Conservation (phyloP, 1,140 invertebrate species). For the Trichonephila clavata region DNA sequence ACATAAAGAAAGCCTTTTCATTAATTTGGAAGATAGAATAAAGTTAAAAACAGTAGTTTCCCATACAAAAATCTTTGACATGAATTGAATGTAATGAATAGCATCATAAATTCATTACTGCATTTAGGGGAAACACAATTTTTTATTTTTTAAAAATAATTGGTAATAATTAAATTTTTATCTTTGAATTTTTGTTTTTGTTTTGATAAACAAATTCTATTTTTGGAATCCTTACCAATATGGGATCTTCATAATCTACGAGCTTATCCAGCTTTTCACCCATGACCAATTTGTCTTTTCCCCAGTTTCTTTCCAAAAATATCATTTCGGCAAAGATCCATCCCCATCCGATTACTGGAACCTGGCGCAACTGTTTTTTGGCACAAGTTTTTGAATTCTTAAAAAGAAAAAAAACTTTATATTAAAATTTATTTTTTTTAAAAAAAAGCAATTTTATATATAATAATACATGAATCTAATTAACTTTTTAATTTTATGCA, state of each 20-base stretch:
- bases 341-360: constrained; percentile 96
- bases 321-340: constrained; percentile 97
- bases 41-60: too few relatives aligned
- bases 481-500: too few relatives aligned
- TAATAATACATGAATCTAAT: too few relatives aligned
- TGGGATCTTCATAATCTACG: constrained; percentile 92
- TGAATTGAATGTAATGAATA: too few relatives aligned
- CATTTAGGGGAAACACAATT: too few relatives aligned
- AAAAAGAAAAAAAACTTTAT: constrained; percentile 19
- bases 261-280: constrained; percentile 89
- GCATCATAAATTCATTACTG: too few relatives aligned
- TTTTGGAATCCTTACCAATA: constrained; percentile 86
- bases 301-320: constrained; percentile 94
- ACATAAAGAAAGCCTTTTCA: too few relatives aligned
- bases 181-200: neutral
- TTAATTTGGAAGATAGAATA: too few relatives aligned
- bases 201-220: neutral
- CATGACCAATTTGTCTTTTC: constrained; percentile 92
- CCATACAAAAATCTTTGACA: too few relatives aligned
- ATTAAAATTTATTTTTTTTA: neutral
- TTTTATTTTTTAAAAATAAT: too few relatives aligned
- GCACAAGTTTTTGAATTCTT: constrained; percentile 91
- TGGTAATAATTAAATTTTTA: neutral
- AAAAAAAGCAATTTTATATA: too few relatives aligned
- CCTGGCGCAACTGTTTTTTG: constrained; percentile 93